Base-by-base conservation (phyloP, 2,888 invertebrate species). In the Melinaea marsaeus region DNA sequence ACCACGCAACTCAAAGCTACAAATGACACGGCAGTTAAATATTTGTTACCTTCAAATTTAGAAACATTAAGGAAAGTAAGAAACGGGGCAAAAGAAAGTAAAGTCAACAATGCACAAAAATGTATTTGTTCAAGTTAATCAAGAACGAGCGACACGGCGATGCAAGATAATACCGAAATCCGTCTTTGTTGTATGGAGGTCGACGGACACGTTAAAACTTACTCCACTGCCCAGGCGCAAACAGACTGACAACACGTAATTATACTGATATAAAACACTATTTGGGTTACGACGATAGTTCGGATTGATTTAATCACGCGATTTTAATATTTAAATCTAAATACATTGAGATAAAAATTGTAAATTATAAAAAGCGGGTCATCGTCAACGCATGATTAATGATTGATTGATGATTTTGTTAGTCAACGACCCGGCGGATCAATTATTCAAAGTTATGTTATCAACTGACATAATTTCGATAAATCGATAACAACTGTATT, bases 331-430 rank as follows among this genome's bases (percentile, higher is more conserved):
- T 51, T 60, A 66, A 37, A 61, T 42, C 46, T 51, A 63, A 58
- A 55, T 42, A 61, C 59, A 72, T 74, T 63, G 60, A 70, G 68
- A 79, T 79, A 78, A 74, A 73, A 65, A 62, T 71, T 78, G 76
- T 80, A 84, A 83, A 82, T 78, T 74, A 80, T 73, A 74, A 73
- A 79, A 84, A 81, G 72, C 71, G 73, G 76, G 78, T 75, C 80
- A 80, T 72, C 75, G 58, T 13, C 77, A 82, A 71, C 74, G 71
- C 73, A 78, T 79, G 81, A 80, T 79, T 80, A 80, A 79, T 86
- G 85, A 85, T 86, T 88, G 86, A 88, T 86, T 84, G 81, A 80
- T 84, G 77, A 73, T 74, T 72, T 69, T 69, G 73, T 77, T 79
- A 78, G 75, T 79, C 81, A 82, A 72, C 73, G 74, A 69, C 67